These are phyloP conservation scores for Cyanoliseus patagonus DNA, from an alignment of 2,113 vertebrate genomes.

Conservation along the genomic window DNA sequence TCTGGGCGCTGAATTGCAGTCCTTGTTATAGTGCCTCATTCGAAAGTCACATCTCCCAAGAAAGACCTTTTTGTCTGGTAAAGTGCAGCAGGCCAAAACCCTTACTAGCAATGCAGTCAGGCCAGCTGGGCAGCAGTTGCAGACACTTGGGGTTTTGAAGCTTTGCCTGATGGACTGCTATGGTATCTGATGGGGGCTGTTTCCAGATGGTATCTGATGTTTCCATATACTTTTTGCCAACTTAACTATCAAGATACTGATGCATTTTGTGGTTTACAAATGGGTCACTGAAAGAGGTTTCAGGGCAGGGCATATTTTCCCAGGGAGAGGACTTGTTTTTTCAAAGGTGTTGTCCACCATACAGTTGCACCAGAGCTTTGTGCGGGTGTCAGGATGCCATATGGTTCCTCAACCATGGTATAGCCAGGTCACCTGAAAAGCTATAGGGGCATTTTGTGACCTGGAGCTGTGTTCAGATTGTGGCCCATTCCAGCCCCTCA, in stretches of 20 bases:
- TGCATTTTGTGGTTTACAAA: neutral
- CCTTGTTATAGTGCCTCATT: neutral
- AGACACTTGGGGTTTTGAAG: neutral
- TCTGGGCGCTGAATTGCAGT: neutral
- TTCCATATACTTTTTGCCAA: neutral
- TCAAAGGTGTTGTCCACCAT: neutral
- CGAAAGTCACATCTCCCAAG: neutral
- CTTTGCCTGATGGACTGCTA: neutral
- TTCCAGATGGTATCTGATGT: neutral
- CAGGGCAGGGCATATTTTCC: neutral
- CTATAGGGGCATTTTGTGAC: neutral
- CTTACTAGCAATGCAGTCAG: accelerated
- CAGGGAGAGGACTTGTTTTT: neutral
- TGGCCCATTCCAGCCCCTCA: neutral
- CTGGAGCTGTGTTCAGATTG: neutral
- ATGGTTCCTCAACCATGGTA: accelerated
- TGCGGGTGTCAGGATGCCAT: neutral
- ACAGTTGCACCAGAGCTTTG: neutral
- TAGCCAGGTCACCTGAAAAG: neutral
- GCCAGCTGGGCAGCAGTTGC: neutral
- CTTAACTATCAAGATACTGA: neutral
- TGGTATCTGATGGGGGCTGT: neutral
- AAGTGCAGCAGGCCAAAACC: neutral
- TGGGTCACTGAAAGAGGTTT: neutral
- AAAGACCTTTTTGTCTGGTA: neutral